phyloP scores from a whole-genome alignment of 92 coral and sea anemone species.

The Siderastrea radians region DNA sequence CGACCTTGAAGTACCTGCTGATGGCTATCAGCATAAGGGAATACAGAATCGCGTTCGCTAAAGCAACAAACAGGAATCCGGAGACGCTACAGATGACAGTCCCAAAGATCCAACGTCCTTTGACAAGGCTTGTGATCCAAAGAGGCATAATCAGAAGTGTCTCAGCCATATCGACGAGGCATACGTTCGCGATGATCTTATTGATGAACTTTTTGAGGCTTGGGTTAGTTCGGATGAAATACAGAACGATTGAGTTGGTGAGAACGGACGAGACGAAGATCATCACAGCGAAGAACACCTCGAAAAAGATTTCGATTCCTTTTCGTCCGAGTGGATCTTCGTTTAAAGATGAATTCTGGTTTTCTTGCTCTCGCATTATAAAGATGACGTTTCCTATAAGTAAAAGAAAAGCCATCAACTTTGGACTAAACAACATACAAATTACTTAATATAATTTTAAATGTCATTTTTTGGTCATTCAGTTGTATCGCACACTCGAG shows the following conservation, averaged over 20 bases:
- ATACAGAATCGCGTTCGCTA: slow-evolving; percentile 62
- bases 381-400: neutral
- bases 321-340: slow-evolving; percentile 53
- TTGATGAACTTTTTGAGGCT: slow-evolving; percentile 58
- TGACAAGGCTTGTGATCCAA: slow-evolving; percentile 54
- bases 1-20: slow-evolving; percentile 67
- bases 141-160: slow-evolving; percentile 64
- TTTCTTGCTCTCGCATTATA: slow-evolving; percentile 6
- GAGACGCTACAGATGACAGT: slow-evolving; percentile 33
- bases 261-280: slow-evolving; percentile 37
- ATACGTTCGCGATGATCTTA: slow-evolving; percentile 53
- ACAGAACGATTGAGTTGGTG: slow-evolving; percentile 53
- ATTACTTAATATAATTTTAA: too few species aligned
- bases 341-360: neutral
- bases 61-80: slow-evolving; percentile 49
- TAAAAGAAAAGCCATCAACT: neutral
- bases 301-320: slow-evolving; percentile 26
- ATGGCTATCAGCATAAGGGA: slow-evolving; percentile 63
- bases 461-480: too few species aligned
- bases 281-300: slow-evolving; percentile 19
- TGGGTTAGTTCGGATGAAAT: slow-evolving; percentile 42
- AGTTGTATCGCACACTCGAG: too few species aligned
- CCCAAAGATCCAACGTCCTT: slow-evolving; percentile 71
- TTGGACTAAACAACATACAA: too few species aligned
- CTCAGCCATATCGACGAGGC: slow-evolving; percentile 44